Conservation (phyloP, 2,888 invertebrate species). For the Bibio marci region DNA sequence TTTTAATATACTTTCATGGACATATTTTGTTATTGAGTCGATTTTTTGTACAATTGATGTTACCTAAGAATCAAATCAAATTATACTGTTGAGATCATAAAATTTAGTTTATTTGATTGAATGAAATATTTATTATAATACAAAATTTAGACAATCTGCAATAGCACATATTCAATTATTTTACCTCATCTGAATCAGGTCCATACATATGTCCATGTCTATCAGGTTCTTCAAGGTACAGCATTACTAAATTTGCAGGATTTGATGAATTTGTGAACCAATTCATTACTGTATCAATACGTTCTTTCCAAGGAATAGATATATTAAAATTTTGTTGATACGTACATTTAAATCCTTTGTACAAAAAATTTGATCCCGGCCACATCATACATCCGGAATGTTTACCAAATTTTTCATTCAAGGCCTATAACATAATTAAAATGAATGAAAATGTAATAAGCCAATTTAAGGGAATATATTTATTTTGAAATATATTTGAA, state of each 20-base stretch:
- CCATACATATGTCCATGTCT: slow-evolving; percentile 41
- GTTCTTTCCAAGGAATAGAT: slow-evolving; percentile 29
- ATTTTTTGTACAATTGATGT: slow-evolving; percentile 29
- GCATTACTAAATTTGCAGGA: slow-evolving; percentile 50
- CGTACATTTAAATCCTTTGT: slow-evolving; percentile 32
- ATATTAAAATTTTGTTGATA: slow-evolving; percentile 28
- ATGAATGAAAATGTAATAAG: too few relatives aligned
- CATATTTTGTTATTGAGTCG: slow-evolving; percentile 38
- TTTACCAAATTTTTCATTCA: slow-evolving; percentile 36
- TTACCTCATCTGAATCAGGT: slow-evolving; percentile 28
- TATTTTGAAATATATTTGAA: too few relatives aligned
- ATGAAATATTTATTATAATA: not conserved
- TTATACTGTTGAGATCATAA: not conserved
- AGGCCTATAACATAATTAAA: slow-evolving; percentile 31
- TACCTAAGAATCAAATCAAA: slow-evolving; percentile 7
- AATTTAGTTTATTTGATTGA: not conserved
- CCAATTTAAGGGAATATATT: too few relatives aligned
- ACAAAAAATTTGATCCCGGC: slow-evolving; percentile 42
- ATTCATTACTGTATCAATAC: slow-evolving; percentile 33
- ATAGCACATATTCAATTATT: not conserved
- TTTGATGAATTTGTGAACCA: slow-evolving; percentile 38
- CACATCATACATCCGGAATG: slow-evolving; percentile 52
- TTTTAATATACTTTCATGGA: slow-evolving; percentile 34
- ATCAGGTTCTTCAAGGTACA: slow-evolving; percentile 59
- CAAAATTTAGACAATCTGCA: not conserved